These are phyloP conservation scores for Diplogasteroides magnus DNA, from an alignment of 1,140 invertebrate genomes.

Conservation along the genomic window DNA sequence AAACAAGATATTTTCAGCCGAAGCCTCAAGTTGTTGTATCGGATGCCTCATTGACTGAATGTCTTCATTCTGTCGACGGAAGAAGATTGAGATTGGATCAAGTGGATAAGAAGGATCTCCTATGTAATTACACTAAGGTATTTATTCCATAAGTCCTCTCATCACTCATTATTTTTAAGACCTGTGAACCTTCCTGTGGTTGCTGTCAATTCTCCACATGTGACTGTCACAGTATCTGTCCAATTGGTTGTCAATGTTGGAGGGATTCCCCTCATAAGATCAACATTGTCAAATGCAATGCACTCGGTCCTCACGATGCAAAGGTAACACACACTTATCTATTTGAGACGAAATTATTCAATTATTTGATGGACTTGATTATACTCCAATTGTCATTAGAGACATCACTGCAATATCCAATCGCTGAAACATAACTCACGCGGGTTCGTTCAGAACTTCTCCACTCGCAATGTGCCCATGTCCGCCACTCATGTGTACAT, in stretches of 20 bases:
- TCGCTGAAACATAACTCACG: background rate
- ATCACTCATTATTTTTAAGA: slow-evolving; percentile 4
- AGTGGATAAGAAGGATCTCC: slow-evolving; percentile 18
- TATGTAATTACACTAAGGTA: slow-evolving; percentile 22
- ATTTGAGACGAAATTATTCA: too few species aligned
- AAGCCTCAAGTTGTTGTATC: slow-evolving; percentile 18
- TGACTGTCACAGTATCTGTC: slow-evolving; percentile 49
- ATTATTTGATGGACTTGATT: too few species aligned
- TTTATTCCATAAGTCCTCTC: background rate
- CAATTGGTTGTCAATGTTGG: slow-evolving; percentile 42
- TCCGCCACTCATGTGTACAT: slow-evolving; percentile 46
- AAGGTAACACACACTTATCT: too few species aligned
- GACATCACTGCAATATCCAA: too few species aligned
- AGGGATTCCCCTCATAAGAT: slow-evolving; percentile 34
- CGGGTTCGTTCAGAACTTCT: slow-evolving; percentile 10
- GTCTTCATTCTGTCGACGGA: slow-evolving; percentile 31
- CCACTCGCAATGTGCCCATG: slow-evolving; percentile 39
- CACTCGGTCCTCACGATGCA: slow-evolving; percentile 7
- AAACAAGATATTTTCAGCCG: too few species aligned
- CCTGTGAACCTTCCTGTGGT: slow-evolving; percentile 44
- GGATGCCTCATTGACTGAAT: slow-evolving; percentile 28
- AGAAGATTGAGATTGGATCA: slow-evolving; percentile 6
- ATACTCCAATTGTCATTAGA: background rate
- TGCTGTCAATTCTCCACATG: slow-evolving; percentile 47
- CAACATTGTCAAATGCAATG: slow-evolving; percentile 38